phyloP scores from a whole-genome alignment of 2,113 vertebrate species.

The Ia io region DNA sequence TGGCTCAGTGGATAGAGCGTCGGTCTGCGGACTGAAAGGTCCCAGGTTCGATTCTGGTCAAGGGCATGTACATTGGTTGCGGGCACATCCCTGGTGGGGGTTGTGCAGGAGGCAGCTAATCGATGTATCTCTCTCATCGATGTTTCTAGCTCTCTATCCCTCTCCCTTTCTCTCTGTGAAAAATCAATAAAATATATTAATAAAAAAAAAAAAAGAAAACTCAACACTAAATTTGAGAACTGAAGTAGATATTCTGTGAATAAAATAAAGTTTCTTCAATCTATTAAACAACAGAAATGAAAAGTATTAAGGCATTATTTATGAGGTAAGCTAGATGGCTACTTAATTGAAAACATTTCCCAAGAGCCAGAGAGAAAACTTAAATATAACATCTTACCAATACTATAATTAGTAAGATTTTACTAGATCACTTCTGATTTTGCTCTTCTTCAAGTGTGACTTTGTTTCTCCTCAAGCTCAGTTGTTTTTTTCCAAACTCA shows the following conservation, averaged over 20 bases:
- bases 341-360: not conserved
- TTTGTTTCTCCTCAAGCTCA: not conserved
- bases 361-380: not conserved
- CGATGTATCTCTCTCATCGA: too few species aligned
- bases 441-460: not conserved
- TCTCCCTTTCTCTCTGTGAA: too few species aligned
- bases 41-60: too few species aligned
- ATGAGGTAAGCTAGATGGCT: not conserved
- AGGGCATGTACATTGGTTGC: too few species aligned
- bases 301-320: not conserved
- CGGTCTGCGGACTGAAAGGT: too few species aligned
- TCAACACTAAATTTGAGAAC: not conserved
- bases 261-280: not conserved
- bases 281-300: slow-evolving; percentile 16
- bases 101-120: too few species aligned
- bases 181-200: too few species aligned
- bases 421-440: not conserved
- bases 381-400: not conserved
- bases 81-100: too few species aligned
- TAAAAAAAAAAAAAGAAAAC: too few species aligned
- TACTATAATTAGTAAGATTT: not conserved
- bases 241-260: not conserved
- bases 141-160: too few species aligned
- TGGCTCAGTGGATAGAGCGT: too few species aligned
- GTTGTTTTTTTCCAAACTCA: not conserved